These are phyloP conservation scores for Psilopogon haemacephalus DNA, from an alignment of 2,113 vertebrate genomes.

Conservation along the genomic window DNA sequence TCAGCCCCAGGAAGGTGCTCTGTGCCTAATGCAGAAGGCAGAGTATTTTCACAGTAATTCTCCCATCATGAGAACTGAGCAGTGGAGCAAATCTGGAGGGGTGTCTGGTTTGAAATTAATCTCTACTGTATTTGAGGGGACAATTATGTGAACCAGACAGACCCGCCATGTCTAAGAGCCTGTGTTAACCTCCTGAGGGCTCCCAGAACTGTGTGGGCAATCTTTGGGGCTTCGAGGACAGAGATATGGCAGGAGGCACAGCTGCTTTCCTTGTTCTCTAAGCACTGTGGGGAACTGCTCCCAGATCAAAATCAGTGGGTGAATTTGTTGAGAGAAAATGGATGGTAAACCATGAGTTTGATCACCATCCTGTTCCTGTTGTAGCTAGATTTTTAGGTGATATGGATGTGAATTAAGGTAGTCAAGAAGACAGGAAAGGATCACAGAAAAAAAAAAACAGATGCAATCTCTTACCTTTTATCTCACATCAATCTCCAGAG, in stretches of 20 bases:
- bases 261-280: background rate
- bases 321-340: background rate
- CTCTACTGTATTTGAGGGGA: background rate
- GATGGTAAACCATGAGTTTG: background rate
- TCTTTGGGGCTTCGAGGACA: too few relatives aligned
- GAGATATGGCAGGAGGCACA: background rate
- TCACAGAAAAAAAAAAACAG: background rate
- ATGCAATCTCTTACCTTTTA: background rate
- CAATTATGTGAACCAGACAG: background rate
- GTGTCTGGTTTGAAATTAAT: background rate
- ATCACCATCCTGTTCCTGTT: background rate
- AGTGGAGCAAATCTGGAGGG: background rate
- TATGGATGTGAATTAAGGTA: background rate
- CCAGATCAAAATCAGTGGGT: rapidly evolving
- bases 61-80: background rate
- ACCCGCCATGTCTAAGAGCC: background rate
- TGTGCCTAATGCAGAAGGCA: background rate
- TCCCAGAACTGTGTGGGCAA: background rate
- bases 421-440: background rate
- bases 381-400: background rate
- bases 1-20: background rate
- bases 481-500: background rate
- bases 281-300: rapidly evolving
- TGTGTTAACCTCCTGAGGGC: background rate
- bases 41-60: background rate